Conservation (phyloP, 2,888 invertebrate species). For the Mechanitis messenoides region DNA sequence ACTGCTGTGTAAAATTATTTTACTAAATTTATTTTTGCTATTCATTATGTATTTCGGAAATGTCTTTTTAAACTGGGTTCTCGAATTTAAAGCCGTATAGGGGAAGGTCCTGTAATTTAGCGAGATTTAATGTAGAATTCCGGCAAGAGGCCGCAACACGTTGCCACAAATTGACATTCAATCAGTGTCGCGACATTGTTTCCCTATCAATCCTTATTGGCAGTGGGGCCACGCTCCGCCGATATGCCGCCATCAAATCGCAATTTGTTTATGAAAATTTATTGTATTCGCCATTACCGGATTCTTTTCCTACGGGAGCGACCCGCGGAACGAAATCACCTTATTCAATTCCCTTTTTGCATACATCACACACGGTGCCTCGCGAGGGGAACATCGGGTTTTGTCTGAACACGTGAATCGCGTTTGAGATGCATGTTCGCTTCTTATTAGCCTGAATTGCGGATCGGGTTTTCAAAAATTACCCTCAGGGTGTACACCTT, state of each 20-base stretch:
- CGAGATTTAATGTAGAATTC: conserved; percentile 19
- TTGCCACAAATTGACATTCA: conserved; percentile 70
- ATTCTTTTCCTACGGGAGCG: conserved; percentile 74
- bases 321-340: conserved; percentile 74
- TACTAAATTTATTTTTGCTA: too few species aligned
- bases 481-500: conserved; percentile 44
- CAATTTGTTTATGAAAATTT: conserved; percentile 78
- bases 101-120: conserved; percentile 22
- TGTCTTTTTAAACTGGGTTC: too few species aligned
- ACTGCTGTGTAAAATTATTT: too few species aligned
- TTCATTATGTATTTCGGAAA: too few species aligned
- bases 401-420: conserved; percentile 74
- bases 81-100: conserved; percentile 7
- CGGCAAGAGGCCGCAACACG: conserved; percentile 34
- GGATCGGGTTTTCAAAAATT: conserved; percentile 65
- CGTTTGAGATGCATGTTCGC: conserved; percentile 70
- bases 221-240: conserved; percentile 61
- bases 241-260: conserved; percentile 73
- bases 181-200: conserved; percentile 74
- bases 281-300: conserved; percentile 76
- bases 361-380: conserved; percentile 71
- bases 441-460: conserved; percentile 72
- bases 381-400: conserved; percentile 62
- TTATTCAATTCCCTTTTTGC: conserved; percentile 77
- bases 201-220: conserved; percentile 75